Conservation (phyloP, 2,797 vertebrate genomes). For the Liparis tanakae region DNA sequence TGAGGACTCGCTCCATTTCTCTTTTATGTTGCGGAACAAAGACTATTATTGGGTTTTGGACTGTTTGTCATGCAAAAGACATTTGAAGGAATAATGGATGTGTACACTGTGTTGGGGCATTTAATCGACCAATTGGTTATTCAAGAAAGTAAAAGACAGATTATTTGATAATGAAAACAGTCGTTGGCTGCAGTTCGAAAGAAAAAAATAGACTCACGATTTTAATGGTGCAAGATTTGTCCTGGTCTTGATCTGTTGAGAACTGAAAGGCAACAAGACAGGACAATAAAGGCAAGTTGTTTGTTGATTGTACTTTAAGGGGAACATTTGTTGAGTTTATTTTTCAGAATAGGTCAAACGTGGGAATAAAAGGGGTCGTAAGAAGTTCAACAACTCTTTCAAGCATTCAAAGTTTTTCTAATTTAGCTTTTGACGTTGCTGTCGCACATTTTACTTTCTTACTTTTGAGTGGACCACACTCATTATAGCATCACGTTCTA, state of each 20-base stretch:
- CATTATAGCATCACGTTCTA: constrained; percentile 2
- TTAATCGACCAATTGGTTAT: background rate
- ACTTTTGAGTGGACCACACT: background rate
- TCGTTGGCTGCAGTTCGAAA: background rate
- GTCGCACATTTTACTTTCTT: constrained; percentile 2
- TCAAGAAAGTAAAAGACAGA: background rate
- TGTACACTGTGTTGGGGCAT: background rate
- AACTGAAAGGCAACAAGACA: background rate
- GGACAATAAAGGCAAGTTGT: background rate
- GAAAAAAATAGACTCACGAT: background rate
- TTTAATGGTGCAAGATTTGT: background rate
- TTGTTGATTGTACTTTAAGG: background rate
- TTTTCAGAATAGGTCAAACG: constrained; percentile 1
- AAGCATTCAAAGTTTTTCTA: constrained; percentile 7
- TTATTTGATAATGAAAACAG: background rate
- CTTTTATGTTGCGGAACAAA: background rate
- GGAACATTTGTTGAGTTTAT: constrained; percentile 4
- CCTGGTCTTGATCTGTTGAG: background rate
- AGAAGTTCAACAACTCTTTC: constrained; percentile 2
- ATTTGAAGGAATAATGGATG: background rate
- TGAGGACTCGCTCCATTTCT: background rate
- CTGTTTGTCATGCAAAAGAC: background rate
- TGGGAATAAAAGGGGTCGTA: background rate
- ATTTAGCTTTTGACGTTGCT: constrained; percentile 4
- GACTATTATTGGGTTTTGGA: background rate